Percentiles rank a stretch among this genome's conserved stretches.
These are phyloP conservation scores for Nephrocerus scutellatus DNA, from an alignment of 2,888 invertebrate species.

Conservation along the genomic window DNA sequence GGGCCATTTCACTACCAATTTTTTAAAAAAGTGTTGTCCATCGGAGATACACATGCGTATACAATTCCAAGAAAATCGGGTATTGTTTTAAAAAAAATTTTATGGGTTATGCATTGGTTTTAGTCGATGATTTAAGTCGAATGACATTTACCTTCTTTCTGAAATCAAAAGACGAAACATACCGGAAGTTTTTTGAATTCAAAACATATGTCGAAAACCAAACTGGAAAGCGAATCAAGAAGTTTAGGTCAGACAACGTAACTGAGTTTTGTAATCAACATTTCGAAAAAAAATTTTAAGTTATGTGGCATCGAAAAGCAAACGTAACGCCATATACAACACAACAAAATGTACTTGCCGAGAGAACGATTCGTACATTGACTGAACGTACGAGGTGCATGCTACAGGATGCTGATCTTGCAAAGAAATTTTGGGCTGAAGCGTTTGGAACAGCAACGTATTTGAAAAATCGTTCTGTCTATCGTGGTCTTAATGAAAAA, in stretches of 20 bases:
- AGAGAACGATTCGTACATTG: slow-evolving; percentile 26
- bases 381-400: slow-evolving; percentile 26
- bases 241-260: slow-evolving; percentile 25
- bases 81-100: too few relatives aligned
- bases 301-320: slow-evolving; percentile 19
- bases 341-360: slow-evolving; percentile 20
- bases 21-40: too few relatives aligned
- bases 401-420: slow-evolving; percentile 23
- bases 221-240: slow-evolving; percentile 9
- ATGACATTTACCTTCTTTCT: too few relatives aligned
- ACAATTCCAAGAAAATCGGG: too few relatives aligned
- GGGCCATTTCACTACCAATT: too few relatives aligned
- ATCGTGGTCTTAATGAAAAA: slow-evolving; percentile 11
- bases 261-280: too few relatives aligned
- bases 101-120: slow-evolving; percentile 36
- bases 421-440: slow-evolving; percentile 26
- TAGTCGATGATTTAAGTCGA: slow-evolving; percentile 39
- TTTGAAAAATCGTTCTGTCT: slow-evolving; percentile 4
- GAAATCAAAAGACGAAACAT: slow-evolving; percentile 32
- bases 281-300: slow-evolving; percentile 8
- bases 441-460: too few relatives aligned
- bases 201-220: slow-evolving; percentile 27
- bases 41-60: too few relatives aligned
- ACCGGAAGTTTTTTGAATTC: slow-evolving; percentile 25
- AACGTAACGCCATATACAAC: slow-evolving; percentile 7